A percentile compares a stretch with the other conserved stretches of the same genome.
These are phyloP conservation scores for Tonatia bakeri DNA, from an alignment of 2,113 vertebrate genomes.

Conservation along the genomic window DNA sequence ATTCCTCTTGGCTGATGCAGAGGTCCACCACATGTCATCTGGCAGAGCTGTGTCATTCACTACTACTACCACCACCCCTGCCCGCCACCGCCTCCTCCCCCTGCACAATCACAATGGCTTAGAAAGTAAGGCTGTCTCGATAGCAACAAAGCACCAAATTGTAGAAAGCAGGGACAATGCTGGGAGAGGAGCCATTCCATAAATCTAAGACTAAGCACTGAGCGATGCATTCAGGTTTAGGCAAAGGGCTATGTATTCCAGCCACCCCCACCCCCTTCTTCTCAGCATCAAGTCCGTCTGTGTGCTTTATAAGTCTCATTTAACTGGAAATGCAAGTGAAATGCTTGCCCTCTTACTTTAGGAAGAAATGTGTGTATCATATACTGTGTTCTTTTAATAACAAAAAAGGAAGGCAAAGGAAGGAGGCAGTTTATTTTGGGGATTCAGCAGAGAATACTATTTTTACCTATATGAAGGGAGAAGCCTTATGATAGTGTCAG, in stretches of 20 bases:
- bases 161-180: neutral
- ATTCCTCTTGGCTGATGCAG: constrained; percentile 85
- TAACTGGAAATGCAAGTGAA: neutral
- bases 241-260: constrained; percentile 61
- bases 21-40: constrained; percentile 82
- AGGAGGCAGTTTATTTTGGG: neutral
- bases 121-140: constrained; percentile 72
- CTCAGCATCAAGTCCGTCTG: neutral
- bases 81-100: constrained; percentile 69
- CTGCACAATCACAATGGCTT: constrained; percentile 72
- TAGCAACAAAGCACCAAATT: constrained; percentile 74
- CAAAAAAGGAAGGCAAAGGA: neutral
- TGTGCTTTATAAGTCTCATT: neutral
- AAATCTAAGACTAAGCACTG: constrained; percentile 60
- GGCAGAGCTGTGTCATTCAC: constrained; percentile 82
- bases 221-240: constrained; percentile 51
- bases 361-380: neutral
- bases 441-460: neutral
- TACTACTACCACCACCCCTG: constrained; percentile 50
- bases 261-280: constrained; percentile 10
- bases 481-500: neutral
- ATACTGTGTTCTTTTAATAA: neutral
- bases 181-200: constrained; percentile 59
- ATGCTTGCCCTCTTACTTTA: neutral
- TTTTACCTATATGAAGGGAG: neutral